A percentile compares a stretch with the other conserved stretches of the same genome.
Conservation (phyloP, 37 sponge, comb jelly and placozoan species). For the Amphimedon queenslandica region DNA sequence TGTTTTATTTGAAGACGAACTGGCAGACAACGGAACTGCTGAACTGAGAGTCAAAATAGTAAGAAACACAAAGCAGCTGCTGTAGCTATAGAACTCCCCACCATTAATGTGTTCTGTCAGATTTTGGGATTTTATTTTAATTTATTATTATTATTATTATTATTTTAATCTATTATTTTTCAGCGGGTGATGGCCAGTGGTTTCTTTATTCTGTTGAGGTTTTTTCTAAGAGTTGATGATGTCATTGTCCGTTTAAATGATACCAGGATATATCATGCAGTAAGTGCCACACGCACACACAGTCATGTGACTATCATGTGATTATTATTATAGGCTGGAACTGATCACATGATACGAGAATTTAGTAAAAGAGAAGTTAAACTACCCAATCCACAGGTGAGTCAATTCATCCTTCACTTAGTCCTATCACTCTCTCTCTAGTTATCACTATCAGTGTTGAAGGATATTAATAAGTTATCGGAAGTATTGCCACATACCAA, state of each 20-base stretch:
- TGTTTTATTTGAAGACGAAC: constrained; percentile 92
- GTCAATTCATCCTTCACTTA: neutral
- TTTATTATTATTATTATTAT: no score
- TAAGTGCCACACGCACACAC: no score
- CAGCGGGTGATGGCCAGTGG: constrained; percentile 92
- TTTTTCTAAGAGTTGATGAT: constrained; percentile 90
- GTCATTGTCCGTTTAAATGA: constrained; percentile 84
- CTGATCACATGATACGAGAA: constrained; percentile 76
- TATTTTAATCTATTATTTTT: no score
- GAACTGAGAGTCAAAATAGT: constrained; percentile 81
- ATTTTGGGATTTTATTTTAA: no score
- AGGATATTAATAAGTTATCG: constrained; percentile 55
- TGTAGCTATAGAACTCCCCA: no score
- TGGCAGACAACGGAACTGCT: constrained; percentile 89
- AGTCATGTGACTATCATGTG: neutral
- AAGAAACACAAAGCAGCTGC: constrained; percentile 6
- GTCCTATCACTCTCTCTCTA: constrained; percentile 6
- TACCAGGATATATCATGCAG: constrained; percentile 79
- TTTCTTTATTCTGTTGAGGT: constrained; percentile 77
- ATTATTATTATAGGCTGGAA: constrained; percentile 46
- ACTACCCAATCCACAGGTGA: constrained; percentile 39
- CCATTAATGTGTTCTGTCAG: no score
- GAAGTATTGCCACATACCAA: constrained; percentile 36
- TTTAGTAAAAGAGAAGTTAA: constrained; percentile 53
- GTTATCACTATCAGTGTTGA: constrained; percentile 33